Evolutionary conservation across 2,888 invertebrate genomes (phyloP), one percentile per base, ranked within the genome.

Genomic region (Eubasilissa splendida): DNA sequence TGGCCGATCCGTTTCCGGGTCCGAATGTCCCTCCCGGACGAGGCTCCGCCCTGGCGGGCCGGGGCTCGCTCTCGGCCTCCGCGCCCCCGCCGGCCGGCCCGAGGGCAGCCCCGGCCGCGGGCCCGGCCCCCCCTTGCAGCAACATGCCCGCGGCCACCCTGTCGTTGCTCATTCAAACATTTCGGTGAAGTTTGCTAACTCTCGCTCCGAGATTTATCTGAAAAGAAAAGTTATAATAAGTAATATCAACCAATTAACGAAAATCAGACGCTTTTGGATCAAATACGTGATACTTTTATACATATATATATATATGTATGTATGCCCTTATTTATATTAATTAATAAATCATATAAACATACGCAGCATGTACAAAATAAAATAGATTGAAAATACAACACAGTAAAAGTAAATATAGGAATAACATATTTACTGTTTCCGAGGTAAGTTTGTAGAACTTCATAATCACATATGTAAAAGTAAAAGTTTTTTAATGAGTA

Each of bases 91-190:
- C 65, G 56, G 14, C 52, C 14, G 73, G 59, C 4, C 22, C 63
- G 54, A 54, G 53, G 22, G 63, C 78, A 22, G 22, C 42, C 42
- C 42, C 42, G 59, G 73, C 73, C 73, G 73, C 73, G 42, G 63
- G 73, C 22, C 60, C 78, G 11, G 78, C 63, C 14, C 22, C 70
- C 63, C 79, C 79, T 14, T 79, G 79, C 33, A 79, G 74, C 12
- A 79, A 65, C 79, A 79, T 79, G 33, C 74, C 79, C 79, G 79
- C 56, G 74, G 60, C 65, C 79, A 73, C 79, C 42, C 79, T 73
- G n/a, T 22, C 42, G 10, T 14, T 31, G 65, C 71, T 79, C 79
- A 79, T 79, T 59, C 73, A 73, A 52, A n/a, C 74, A 79, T 79
- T 9, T 8, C 14, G 60, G 22, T 2, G 1, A 0, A 14, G 53